These are phyloP conservation scores for Ispidina lecontei DNA, from an alignment of 2,797 vertebrate species.

Conservation along the genomic window DNA sequence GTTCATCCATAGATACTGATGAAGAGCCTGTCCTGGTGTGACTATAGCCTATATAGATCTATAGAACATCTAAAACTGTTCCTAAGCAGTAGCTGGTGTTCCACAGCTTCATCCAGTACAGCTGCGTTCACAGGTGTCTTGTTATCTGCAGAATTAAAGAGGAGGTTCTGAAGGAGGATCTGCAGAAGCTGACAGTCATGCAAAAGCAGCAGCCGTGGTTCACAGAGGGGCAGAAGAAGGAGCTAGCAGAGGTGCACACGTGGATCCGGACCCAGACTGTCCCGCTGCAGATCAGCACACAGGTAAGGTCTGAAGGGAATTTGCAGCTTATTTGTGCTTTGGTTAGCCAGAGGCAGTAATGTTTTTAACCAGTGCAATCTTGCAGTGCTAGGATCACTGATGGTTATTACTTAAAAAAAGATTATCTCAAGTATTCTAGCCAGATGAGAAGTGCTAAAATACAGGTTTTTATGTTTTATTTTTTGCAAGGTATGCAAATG, in stretches of 20 bases:
- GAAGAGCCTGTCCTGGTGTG: not conserved
- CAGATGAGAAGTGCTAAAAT: not conserved
- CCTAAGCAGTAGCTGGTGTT: no score
- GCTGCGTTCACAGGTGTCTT: not conserved
- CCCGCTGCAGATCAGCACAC: conserved; percentile 81
- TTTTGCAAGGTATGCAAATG: not conserved
- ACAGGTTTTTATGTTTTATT: not conserved
- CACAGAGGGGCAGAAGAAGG: conserved; percentile 83
- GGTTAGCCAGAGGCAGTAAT: not conserved
- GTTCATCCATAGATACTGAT: not conserved
- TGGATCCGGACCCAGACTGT: conserved; percentile 84
- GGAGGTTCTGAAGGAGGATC: conserved; percentile 86
- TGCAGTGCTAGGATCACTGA: not conserved
- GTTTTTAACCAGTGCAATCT: fast-evolving
- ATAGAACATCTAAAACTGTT: no score
- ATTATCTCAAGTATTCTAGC: fast-evolving
- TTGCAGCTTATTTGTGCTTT: fast-evolving
- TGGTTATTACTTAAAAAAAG: not conserved
- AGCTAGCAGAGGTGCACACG: conserved; percentile 84
- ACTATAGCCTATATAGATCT: not conserved
- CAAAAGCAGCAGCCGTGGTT: conserved; percentile 86
- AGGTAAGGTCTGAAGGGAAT: conserved; percentile 64
- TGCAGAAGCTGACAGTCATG: conserved; percentile 83
- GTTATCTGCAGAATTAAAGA: conserved; percentile 79
- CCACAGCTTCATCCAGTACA: not conserved